Evolutionary conservation across 2,113 vertebrate genomes (phyloP).

Genomic region (Neomonachus schauinslandi): DNA sequence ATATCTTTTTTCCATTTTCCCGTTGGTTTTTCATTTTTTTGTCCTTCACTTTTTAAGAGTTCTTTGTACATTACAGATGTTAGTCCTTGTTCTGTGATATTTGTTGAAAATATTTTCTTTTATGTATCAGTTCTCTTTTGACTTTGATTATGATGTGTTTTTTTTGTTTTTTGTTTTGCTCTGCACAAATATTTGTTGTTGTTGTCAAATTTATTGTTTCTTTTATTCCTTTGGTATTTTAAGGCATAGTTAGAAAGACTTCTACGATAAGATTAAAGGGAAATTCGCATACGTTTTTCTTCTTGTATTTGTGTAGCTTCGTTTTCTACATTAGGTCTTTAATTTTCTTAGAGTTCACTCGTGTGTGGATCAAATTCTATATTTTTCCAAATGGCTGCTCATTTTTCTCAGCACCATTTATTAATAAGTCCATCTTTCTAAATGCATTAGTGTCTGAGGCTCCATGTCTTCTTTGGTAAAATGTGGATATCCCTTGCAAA

Average conservation of each 20-base stretch:
- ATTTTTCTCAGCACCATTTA: constrained; percentile 19
- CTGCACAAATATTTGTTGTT: not conserved
- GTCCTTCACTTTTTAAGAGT: not conserved
- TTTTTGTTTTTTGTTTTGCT: not conserved
- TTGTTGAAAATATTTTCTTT: not conserved
- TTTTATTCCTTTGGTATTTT: not conserved
- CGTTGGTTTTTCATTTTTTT: not conserved
- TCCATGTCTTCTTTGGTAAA: not conserved
- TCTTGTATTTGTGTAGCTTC: not conserved
- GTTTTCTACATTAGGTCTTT: not conserved
- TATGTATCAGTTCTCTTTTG: not conserved
- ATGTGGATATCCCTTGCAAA: not conserved
- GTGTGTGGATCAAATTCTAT: not conserved
- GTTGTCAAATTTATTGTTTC: not conserved
- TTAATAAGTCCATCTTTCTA: not conserved
- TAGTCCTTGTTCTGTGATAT: not conserved
- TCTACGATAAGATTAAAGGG: constrained; percentile 27
- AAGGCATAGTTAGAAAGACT: not conserved
- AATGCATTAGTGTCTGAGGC: not conserved
- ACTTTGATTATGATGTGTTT: not conserved
- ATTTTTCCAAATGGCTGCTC: not conserved
- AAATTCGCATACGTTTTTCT: not conserved
- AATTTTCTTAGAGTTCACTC: not conserved
- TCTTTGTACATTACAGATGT: not conserved
- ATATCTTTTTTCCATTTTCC: not conserved